Evolutionary conservation across 2,113 vertebrate genomes (phyloP).

Genomic region (Triplophysa siluroides): DNA sequence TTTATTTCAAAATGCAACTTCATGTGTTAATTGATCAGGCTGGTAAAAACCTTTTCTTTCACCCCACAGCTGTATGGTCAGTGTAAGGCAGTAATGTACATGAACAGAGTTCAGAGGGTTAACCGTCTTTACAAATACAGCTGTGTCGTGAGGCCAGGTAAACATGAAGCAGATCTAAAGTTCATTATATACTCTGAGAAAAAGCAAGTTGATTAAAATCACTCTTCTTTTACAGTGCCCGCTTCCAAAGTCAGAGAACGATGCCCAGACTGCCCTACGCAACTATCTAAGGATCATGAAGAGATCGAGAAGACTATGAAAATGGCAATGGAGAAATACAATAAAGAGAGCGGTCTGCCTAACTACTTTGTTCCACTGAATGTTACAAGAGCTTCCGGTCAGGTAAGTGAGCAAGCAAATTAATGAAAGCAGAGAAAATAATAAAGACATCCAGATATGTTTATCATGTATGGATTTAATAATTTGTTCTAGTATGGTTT

Average conservation of each 20-base stretch:
- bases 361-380: constrained; percentile 66
- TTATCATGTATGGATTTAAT: neutral
- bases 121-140: constrained; percentile 71
- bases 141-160: constrained; percentile 72
- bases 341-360: constrained; percentile 59
- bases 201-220: constrained; percentile 1
- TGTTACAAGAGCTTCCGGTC: constrained; percentile 49
- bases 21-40: neutral
- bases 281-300: accelerated
- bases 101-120: constrained; percentile 66
- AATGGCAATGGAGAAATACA: constrained; percentile 68
- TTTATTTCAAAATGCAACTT: neutral
- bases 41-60: constrained; percentile 4
- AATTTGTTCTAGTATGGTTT: constrained; percentile 56
- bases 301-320: constrained; percentile 48
- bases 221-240: constrained; percentile 57
- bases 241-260: accelerated
- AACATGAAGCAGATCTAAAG: neutral
- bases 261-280: constrained; percentile 66
- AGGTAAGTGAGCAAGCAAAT: constrained; percentile 52
- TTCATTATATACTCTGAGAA: neutral
- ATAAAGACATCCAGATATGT: neutral
- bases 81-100: constrained; percentile 71
- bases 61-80: constrained; percentile 71
- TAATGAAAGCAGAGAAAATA: neutral